Conservation (phyloP, 2,888 invertebrate genomes). For the Cylloceria caligata region DNA sequence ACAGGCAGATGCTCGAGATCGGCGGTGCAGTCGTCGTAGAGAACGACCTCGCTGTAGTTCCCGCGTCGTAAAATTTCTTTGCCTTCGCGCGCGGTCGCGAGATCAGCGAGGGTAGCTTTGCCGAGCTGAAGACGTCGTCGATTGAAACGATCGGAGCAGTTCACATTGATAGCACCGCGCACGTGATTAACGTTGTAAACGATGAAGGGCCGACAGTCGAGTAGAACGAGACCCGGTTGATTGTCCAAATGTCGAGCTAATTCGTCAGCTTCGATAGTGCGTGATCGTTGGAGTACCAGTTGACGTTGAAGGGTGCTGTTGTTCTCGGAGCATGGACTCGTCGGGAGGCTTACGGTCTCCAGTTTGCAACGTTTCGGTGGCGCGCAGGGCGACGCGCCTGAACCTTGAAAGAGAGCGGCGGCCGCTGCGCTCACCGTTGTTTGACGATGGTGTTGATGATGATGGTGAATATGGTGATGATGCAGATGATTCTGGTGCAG, state of each 20-base stretch:
- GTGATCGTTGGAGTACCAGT: slow-evolving; percentile 86
- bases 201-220: slow-evolving; percentile 90
- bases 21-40: slow-evolving; percentile 89
- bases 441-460: slow-evolving; percentile 56
- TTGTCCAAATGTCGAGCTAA: slow-evolving; percentile 84
- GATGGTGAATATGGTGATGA: slow-evolving; percentile 46
- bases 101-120: slow-evolving; percentile 88
- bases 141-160: slow-evolving; percentile 90
- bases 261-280: slow-evolving; percentile 85
- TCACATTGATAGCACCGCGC: slow-evolving; percentile 89
- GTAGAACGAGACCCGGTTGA: slow-evolving; percentile 82
- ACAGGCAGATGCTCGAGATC: slow-evolving; percentile 87
- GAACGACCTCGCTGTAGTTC: slow-evolving; percentile 87
- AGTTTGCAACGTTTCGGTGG: slow-evolving; percentile 86
- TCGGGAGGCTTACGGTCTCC: slow-evolving; percentile 85
- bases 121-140: slow-evolving; percentile 89
- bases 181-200: slow-evolving; percentile 90
- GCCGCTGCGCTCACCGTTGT: slow-evolving; percentile 23
- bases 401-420: slow-evolving; percentile 41
- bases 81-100: slow-evolving; percentile 88
- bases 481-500: slow-evolving; percentile 43
- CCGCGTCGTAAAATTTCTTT: slow-evolving; percentile 87
- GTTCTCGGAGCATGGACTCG: slow-evolving; percentile 87
- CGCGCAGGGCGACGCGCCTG: slow-evolving; percentile 76
- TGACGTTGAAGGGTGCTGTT: slow-evolving; percentile 85